Conservation (phyloP, 2,888 invertebrate genomes). For the Sesia apiformis region DNA sequence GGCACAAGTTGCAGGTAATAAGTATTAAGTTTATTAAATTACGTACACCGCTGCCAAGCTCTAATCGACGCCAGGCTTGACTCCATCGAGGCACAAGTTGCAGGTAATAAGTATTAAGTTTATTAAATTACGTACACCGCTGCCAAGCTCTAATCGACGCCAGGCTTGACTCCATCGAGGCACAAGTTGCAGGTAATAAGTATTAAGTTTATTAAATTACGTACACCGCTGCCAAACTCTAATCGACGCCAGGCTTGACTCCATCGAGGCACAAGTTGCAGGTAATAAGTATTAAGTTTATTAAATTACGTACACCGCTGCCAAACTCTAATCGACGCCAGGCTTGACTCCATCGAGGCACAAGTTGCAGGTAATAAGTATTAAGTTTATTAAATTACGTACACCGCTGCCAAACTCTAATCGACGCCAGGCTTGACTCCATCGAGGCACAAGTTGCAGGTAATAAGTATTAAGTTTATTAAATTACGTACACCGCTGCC, state of each 20-base stretch:
- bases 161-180: conserved; percentile 82
- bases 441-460: conserved; percentile 85
- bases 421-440: conserved; percentile 81
- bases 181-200: conserved; percentile 78
- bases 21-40: conserved; percentile 77
- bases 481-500: conserved; percentile 80
- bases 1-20: conserved; percentile 79
- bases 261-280: conserved; percentile 84
- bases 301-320: conserved; percentile 85
- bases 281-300: conserved; percentile 69
- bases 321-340: conserved; percentile 80
- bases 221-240: conserved; percentile 83
- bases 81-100: conserved; percentile 84
- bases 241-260: conserved; percentile 80
- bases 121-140: conserved; percentile 84
- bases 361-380: conserved; percentile 77
- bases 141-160: conserved; percentile 83
- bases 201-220: conserved; percentile 78
- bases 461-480: conserved; percentile 17
- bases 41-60: conserved; percentile 83
- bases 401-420: conserved; percentile 80
- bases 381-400: conserved; percentile 82
- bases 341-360: conserved; percentile 83
- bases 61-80: conserved; percentile 81
- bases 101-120: conserved; percentile 64